phyloP scores from a whole-genome alignment of 1,140 invertebrate species.

The Solenopsis fugax region DNA sequence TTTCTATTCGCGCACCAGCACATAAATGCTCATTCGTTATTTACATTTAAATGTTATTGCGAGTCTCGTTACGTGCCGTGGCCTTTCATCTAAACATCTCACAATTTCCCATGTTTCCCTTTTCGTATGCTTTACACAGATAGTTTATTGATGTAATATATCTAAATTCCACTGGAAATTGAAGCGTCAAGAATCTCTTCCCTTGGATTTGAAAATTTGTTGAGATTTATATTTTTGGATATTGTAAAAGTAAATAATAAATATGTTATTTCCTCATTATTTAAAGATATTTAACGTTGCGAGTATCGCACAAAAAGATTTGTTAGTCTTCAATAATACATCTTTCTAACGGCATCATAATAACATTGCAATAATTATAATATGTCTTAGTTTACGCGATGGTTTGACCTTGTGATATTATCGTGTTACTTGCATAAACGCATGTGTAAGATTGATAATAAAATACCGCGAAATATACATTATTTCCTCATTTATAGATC shows the following conservation, averaged over 20 bases:
- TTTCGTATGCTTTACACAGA: background rate
- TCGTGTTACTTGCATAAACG: background rate
- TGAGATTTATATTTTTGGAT: background rate
- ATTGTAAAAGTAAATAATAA: background rate
- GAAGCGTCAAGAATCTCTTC: background rate
- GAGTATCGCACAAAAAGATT: background rate
- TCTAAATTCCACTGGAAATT: background rate
- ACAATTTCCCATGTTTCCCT: background rate
- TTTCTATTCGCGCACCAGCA: conserved; percentile 69
- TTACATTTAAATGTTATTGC: conserved; percentile 39
- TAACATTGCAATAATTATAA: background rate
- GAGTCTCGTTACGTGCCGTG: background rate
- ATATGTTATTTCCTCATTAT: background rate
- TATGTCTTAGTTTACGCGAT: background rate
- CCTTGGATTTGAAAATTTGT: background rate
- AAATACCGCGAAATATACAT: background rate
- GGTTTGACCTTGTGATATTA: background rate
- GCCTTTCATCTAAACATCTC: background rate
- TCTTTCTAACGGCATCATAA: background rate
- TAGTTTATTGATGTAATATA: background rate
- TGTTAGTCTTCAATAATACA: background rate
- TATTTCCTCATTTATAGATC: background rate
- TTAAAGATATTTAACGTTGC: background rate
- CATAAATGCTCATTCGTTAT: conserved; percentile 38
- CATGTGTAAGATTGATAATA: background rate